Evolutionary conservation across 2,888 invertebrate genomes (phyloP), one percentile per base, ranked within the genome.

Genomic region (Drosophila vallismaia): DNA sequence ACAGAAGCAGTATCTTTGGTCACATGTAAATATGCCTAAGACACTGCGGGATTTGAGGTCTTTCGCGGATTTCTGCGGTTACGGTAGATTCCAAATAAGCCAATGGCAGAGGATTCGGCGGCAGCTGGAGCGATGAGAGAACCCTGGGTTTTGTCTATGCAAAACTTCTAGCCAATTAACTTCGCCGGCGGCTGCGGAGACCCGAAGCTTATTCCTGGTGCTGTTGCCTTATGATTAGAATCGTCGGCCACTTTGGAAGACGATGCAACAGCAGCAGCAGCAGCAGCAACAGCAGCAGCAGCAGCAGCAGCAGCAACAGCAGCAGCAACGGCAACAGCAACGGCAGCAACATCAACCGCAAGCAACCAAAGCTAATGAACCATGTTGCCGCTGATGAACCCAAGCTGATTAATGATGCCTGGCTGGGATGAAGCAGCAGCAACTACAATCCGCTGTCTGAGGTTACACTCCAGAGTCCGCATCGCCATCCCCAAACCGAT

Each of bases 371-470:
- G 86, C 85, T 87, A 87, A 87, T 87, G 86, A 87, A 87, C 88
- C 83, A 86, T 86, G 83, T 82, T 83, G 83, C 80, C 83, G 86
- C 88, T 85, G 84, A 84, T 84, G 84, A 85, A 79, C 86, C 86
- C 86, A 67, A 79, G 74, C 84, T 84, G 84, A 84, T 84, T 84
- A 84, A 84, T 84, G 88, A 82, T 81, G 79, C 79, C 64, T 70
- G 44, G 50, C 44, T 68, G 51, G 69, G 54, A 50, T 46, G 52
- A 42, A 57, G 66, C 53, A 45, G 58, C 69, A 58, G 58, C 56
- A 24, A 57, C 45, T 14, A 36, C 55, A 59, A 54, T 53, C 71
- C 56, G 33, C 42, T 45, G 31, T 42, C 42, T 38, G 70, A 46
- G 72, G 55, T 48, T 71, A 46, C 46, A 71, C 71, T 53, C 48